A percentile compares a stretch with the other conserved stretches of the same genome.
phyloP scores from a whole-genome alignment of 2,888 invertebrate genomes.

The Anoncus sp. region DNA sequence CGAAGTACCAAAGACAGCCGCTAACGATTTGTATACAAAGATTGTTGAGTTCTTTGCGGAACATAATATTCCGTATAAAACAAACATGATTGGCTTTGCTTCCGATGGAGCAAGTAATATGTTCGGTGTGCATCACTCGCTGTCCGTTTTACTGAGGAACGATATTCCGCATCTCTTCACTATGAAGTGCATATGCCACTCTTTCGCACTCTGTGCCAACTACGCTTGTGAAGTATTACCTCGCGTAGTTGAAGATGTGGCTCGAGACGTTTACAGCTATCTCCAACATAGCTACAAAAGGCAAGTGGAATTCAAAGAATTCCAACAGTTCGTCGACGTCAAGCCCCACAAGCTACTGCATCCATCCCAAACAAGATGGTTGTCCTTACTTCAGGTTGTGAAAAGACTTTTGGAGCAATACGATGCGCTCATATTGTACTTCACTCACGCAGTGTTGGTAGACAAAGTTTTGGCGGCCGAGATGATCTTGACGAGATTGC shows the following conservation, averaged over 20 bases:
- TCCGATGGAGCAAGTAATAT: no score
- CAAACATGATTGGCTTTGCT: constrained; percentile 10
- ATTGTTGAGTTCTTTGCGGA: constrained; percentile 17
- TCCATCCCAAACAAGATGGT: constrained; percentile 56
- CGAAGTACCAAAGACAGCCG: constrained; percentile 49
- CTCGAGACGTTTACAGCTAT: not conserved
- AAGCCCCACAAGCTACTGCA: constrained; percentile 49
- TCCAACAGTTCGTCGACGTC: constrained; percentile 48
- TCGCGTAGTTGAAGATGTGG: not conserved
- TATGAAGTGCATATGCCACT: not conserved
- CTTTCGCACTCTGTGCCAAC: not conserved
- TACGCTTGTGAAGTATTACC: not conserved
- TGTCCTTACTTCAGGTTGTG: constrained; percentile 45
- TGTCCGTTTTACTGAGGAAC: not conserved
- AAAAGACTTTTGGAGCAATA: constrained; percentile 15
- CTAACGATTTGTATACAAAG: constrained; percentile 42
- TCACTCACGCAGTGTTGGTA: constrained; percentile 13
- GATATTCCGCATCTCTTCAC: not conserved
- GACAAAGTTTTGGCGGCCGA: constrained; percentile 41
- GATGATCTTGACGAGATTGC: constrained; percentile 27
- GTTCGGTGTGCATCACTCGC: no score
- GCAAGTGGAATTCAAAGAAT: constrained; percentile 47
- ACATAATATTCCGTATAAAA: constrained; percentile 29
- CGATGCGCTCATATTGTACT: constrained; percentile 19
- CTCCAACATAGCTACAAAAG: constrained; percentile 48